Base-by-base conservation (phyloP, 2,113 vertebrate genomes). In the Malaclemys terrapin region DNA sequence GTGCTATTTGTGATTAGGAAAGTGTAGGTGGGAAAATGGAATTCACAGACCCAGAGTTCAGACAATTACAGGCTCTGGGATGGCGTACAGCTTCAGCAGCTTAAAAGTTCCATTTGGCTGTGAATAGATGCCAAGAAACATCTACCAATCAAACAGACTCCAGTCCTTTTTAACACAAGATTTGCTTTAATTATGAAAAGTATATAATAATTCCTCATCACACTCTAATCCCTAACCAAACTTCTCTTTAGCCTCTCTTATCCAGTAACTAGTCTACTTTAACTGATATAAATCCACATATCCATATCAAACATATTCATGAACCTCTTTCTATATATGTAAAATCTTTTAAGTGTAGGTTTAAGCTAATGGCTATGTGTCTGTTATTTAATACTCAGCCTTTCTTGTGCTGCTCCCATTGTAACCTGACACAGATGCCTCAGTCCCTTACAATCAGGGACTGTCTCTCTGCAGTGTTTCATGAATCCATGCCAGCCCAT, bases 221-320 rank as follows among this genome's bases (percentile, higher is more conserved):
- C 35, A 57, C 80, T 88, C 29, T 97, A 97, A 97, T 98, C 95
- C 95, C 85, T 97, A 91, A 90, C 85, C 80, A 94, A 84, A 95
- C 90, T 96, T 80, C 82, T 94, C 80, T 90, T 97, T 97, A 96
- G 82, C 89, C 95, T 94, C 85, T 93, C 92, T 92, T 91, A 97
- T 83, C 90, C 17, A 0, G 52, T 69, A 91, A 96, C 76, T 95
- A 97, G 93, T 80, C 89, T 84, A 52, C 85, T 47, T 88, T 93
- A 87, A 89, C 84, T 69, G 93, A 95, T 94, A 94, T 8, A 95
- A 97, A 94, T 93, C 96, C 95, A 76, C 84, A 97, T 97, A 91
- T 96, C 57, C 94, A 97, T 94, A 94, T 97, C 93, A 96, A 97
- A 96, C 85, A 89, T 91, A 94, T 94, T 93, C 87, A 91, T 96